Percentiles rank a stretch among this genome's conserved stretches.
Conservation (phyloP, 2,113 vertebrate species). For the Promerops cafer region DNA sequence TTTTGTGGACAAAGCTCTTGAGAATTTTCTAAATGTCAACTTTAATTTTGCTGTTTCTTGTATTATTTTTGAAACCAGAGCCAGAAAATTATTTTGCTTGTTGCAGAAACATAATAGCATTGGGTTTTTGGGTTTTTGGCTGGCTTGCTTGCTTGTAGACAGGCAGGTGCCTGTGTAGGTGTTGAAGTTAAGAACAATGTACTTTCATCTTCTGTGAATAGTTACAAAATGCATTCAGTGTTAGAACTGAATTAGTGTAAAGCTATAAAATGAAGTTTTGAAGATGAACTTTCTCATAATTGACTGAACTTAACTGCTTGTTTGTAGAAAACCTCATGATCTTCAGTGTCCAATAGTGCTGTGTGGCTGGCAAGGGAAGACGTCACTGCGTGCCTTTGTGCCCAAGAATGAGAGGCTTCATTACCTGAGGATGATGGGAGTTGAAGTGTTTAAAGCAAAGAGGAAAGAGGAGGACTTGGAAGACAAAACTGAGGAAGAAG, state of each 20-base stretch:
- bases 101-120: background rate
- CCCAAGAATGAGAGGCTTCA: constrained; percentile 92
- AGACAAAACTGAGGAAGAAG: background rate
- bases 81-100: background rate
- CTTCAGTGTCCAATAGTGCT: constrained; percentile 92
- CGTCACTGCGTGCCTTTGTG: constrained; percentile 93
- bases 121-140: background rate
- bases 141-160: background rate
- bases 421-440: constrained; percentile 94
- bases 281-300: background rate
- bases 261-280: background rate
- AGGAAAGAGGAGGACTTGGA: constrained; percentile 40
- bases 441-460: constrained; percentile 85
- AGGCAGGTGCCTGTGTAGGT: background rate
- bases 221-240: background rate
- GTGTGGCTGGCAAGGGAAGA: constrained; percentile 96
- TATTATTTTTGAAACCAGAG: background rate
- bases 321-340: constrained; percentile 74
- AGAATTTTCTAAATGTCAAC: background rate
- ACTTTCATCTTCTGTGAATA: background rate
- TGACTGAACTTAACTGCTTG: background rate
- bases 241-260: background rate
- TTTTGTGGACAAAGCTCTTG: background rate
- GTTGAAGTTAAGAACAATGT: background rate
- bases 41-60: background rate